These are phyloP conservation scores for Oscheius onirici DNA, from an alignment of 2,888 invertebrate genomes.

Conservation along the genomic window DNA sequence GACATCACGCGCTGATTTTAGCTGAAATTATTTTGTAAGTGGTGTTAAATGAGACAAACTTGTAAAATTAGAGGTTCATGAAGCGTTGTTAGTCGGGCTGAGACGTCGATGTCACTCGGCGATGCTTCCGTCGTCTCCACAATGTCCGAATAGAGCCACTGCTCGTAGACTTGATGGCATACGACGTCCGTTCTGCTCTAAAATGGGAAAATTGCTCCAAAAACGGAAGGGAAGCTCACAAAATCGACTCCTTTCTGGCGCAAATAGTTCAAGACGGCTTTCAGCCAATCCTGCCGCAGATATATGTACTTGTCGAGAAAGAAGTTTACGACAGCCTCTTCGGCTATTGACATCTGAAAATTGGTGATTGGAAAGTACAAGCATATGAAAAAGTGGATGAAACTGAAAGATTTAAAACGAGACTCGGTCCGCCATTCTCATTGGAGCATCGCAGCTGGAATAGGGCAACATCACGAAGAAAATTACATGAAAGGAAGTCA, in stretches of 20 bases:
- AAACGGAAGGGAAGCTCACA: not conserved
- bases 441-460: not conserved
- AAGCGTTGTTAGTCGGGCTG: not conserved
- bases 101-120: not conserved
- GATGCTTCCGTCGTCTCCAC: slow-evolving; percentile 7
- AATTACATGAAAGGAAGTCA: not conserved
- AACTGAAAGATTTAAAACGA: not conserved
- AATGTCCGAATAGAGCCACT: slow-evolving; percentile 33
- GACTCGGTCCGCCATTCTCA: not conserved
- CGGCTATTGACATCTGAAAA: slow-evolving; percentile 1
- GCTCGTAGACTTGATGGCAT: slow-evolving; percentile 29
- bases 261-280: slow-evolving; percentile 1
- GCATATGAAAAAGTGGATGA: not conserved
- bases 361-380: not conserved
- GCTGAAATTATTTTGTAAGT: slow-evolving; percentile 15
- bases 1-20: slow-evolving; percentile 33
- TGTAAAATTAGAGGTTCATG: slow-evolving; percentile 7
- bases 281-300: slow-evolving; percentile 12
- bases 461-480: not conserved
- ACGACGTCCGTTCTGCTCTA: slow-evolving; percentile 6
- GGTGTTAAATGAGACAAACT: not conserved
- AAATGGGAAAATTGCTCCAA: not conserved
- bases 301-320: slow-evolving; percentile 2
- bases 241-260: not conserved
- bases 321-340: not conserved